Base-by-base conservation (phyloP, 2,113 vertebrate genomes). In the Zosterops lateralis region DNA sequence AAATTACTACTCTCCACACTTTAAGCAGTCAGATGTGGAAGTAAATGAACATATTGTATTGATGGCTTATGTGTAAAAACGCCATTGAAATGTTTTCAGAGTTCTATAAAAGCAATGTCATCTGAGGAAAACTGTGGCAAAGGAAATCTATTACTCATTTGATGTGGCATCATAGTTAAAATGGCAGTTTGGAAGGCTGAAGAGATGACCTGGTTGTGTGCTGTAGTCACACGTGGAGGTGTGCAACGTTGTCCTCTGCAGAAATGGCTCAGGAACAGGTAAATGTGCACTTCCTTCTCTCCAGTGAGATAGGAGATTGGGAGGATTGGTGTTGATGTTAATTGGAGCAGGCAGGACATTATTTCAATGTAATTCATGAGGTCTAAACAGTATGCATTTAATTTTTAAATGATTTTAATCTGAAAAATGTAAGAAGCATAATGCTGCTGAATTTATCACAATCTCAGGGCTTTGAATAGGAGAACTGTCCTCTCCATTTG, bases 91-190 rank as follows among this genome's bases (percentile, higher is more conserved):
- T 29, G 17, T 66, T 20, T 67, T 95, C 73, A 81, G 74, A 40
- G 34, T 91, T 83, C 90, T 94, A 12, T 65, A 81, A 38, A 93
- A 95, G 34, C 81, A 77, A 11, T 64, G 22, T 89, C 32, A 19
- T 67, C 48, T 81, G 78, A 96, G 31, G 86, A 92, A 95, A 87
- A 75, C 54, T 90, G 89, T 58, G 82, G 34, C 62, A 90, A 87
- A 72, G 45, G 62, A 79, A 79, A 25, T 86, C 45, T 76, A 25
- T 92, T 92, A 45, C 51, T 95, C 29, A 47, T 47, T 44, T 92
- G 51, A 38, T 54, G 29, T 70, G 38, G 28, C 17, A 17, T 50
- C 4, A 1, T 38, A 44, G 34, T 77, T 66, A 24, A 79, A 85
- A 50, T 51, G 29, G 19, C 65, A 65, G 22, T 25, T 84, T 62